Percentiles rank a stretch among this genome's conserved stretches.
Conservation (phyloP, 2,797 vertebrate genomes). For the Xenops minutus region DNA sequence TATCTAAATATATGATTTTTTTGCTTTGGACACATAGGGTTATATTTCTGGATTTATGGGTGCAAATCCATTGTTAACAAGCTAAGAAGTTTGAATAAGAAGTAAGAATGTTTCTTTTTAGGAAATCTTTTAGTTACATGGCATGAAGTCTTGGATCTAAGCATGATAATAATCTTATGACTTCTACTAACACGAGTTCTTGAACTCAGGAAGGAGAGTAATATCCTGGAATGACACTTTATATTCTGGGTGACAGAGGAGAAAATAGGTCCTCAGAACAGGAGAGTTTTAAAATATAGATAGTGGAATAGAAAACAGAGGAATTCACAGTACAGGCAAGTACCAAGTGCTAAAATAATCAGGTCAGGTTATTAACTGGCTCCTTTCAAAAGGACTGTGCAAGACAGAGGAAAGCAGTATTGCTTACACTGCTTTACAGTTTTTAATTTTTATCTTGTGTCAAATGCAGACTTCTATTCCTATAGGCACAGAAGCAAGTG, state of each 20-base stretch:
- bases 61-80: neutral
- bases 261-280: neutral
- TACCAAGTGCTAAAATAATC: neutral
- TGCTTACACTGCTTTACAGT: neutral
- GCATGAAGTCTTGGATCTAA: neutral
- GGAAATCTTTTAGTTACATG: neutral
- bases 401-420: neutral
- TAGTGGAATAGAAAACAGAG: neutral
- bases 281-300: neutral
- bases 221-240: neutral
- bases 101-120: neutral
- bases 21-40: neutral
- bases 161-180: neutral
- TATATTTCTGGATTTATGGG: neutral
- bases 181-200: neutral
- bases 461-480: neutral
- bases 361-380: neutral
- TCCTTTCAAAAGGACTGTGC: neutral
- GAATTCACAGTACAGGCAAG: neutral
- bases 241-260: neutral
- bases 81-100: neutral
- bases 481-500: neutral
- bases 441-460: neutral
- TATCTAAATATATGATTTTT: neutral
- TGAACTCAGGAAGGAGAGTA: neutral